Evolutionary conservation across 2,113 vertebrate genomes (phyloP).

Genomic region (Oncorhynchus gorbuscha): DNA sequence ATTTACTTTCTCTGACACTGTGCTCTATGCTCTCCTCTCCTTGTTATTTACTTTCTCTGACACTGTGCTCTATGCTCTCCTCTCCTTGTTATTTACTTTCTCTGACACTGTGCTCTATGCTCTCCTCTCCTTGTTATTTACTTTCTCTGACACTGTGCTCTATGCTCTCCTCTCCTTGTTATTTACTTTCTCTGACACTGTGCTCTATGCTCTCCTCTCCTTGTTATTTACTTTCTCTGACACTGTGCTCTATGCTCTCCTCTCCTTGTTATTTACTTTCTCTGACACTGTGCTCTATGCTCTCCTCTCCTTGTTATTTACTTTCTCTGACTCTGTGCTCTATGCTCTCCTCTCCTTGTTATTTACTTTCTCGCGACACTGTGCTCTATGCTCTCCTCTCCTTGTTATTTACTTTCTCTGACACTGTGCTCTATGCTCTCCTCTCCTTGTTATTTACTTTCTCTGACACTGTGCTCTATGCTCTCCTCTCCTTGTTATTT

Average conservation of each 20-base stretch:
- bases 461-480: background rate
- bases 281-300: background rate
- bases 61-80: background rate
- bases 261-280: background rate
- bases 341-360: background rate
- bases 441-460: background rate
- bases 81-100: background rate
- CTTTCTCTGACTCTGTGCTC: background rate
- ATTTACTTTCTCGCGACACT: too few species aligned
- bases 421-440: background rate
- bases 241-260: background rate
- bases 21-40: background rate
- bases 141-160: background rate
- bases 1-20: background rate
- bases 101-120: background rate
- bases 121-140: background rate
- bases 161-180: background rate
- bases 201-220: background rate
- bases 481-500: background rate
- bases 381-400: background rate
- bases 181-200: background rate
- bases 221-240: background rate
- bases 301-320: background rate
- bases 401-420: background rate
- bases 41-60: background rate